Percentiles rank a stretch among this genome's conserved stretches.
phyloP scores from a whole-genome alignment of 2,888 invertebrate genomes.

The Nomada hirtipes region DNA sequence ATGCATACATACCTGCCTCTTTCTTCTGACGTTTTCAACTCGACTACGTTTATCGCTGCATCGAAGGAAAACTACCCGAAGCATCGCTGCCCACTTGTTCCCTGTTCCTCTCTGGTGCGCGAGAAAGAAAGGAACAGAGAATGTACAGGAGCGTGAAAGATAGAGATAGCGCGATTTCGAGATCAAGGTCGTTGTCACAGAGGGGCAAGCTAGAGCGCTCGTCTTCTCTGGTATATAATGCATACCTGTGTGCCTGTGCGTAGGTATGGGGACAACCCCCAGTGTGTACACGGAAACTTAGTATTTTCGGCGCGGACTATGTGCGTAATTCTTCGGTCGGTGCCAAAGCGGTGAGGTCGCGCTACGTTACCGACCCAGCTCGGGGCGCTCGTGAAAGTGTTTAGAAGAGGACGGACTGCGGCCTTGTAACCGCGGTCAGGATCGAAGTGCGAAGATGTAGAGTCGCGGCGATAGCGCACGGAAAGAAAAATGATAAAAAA shows the following conservation, averaged over 20 bases:
- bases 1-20: background rate
- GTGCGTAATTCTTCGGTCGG: constrained; percentile 3
- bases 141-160: constrained; percentile 9
- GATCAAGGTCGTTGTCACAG: constrained; percentile 68
- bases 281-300: constrained; percentile 17
- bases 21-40: constrained; percentile 16
- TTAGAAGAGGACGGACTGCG: constrained; percentile 23
- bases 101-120: background rate
- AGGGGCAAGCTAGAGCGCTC: constrained; percentile 8
- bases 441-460: constrained; percentile 46
- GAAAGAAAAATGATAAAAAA: background rate
- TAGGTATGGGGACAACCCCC: background rate
- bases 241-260: background rate
- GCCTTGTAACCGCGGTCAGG: constrained; percentile 50
- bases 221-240: background rate
- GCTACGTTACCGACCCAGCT: constrained; percentile 13
- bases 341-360: background rate
- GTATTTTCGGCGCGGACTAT: constrained; percentile 10
- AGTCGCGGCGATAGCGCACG: constrained; percentile 41
- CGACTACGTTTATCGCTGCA: constrained; percentile 24
- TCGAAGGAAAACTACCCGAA: constrained; percentile 47
- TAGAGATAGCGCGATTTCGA: constrained; percentile 55
- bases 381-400: constrained; percentile 27
- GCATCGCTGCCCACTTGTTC: constrained; percentile 10
- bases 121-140: background rate